Conservation (phyloP, 2,888 invertebrate species). For the Hanleya hanleyi region DNA sequence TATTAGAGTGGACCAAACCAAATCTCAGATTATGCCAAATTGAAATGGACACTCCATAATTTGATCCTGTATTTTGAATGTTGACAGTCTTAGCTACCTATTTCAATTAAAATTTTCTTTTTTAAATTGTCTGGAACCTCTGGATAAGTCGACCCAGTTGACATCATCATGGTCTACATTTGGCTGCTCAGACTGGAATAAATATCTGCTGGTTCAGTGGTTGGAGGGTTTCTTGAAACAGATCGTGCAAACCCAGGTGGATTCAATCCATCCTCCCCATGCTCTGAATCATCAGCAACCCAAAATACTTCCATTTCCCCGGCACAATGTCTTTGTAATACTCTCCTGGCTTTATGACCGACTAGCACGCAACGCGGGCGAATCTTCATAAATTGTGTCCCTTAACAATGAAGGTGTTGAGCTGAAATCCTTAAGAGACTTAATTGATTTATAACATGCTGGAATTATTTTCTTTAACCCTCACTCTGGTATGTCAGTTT, state of each 20-base stretch:
- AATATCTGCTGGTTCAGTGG: too few relatives aligned
- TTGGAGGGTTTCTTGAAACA: too few relatives aligned
- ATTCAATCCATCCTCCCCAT: background rate
- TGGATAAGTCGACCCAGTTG: too few relatives aligned
- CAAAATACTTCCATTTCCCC: slow-evolving; percentile 6
- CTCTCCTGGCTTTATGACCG: background rate
- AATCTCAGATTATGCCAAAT: too few relatives aligned
- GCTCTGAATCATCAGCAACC: background rate
- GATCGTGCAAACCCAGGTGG: background rate
- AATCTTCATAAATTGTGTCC: slow-evolving; percentile 2
- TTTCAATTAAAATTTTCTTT: too few relatives aligned
- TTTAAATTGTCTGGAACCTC: too few relatives aligned
- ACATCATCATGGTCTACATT: too few relatives aligned
- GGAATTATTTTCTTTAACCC: background rate
- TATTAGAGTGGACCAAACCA: too few relatives aligned
- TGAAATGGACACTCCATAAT: too few relatives aligned
- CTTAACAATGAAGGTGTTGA: background rate
- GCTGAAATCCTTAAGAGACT: background rate
- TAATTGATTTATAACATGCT: slow-evolving; percentile 1
- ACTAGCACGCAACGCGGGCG: slow-evolving; percentile 5
- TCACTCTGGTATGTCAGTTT: slow-evolving; percentile 5
- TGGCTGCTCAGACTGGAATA: too few relatives aligned
- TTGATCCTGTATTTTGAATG: too few relatives aligned
- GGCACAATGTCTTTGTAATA: slow-evolving; percentile 10
- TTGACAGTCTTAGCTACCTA: too few relatives aligned